Percentiles rank a stretch among this genome's conserved stretches.
These are phyloP conservation scores for Drosophila trapezifrons DNA, from an alignment of 1,140 invertebrate genomes.

Conservation along the genomic window DNA sequence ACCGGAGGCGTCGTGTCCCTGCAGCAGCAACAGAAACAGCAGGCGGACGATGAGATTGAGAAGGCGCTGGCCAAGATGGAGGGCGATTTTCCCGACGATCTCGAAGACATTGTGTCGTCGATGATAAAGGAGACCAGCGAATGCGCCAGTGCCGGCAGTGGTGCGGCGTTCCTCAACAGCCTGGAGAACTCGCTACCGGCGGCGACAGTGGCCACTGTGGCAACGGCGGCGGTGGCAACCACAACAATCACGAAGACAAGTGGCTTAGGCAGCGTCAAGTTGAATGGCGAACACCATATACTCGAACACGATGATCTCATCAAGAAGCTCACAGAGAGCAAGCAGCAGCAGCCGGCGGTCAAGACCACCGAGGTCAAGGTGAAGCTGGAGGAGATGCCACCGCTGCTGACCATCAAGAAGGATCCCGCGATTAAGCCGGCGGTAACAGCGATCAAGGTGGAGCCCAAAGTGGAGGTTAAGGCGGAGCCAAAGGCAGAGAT, in stretches of 20 bases:
- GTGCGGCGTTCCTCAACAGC: constrained; percentile 4
- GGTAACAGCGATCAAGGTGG: not conserved
- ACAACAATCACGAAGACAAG: constrained; percentile 29
- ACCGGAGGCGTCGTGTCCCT: constrained; percentile 78
- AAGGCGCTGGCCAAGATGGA: constrained; percentile 89
- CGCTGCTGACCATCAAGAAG: constrained; percentile 45
- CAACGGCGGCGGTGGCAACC: constrained; percentile 3
- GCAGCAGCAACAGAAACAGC: constrained; percentile 65
- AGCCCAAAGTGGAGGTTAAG: constrained; percentile 44
- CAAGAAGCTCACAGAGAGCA: constrained; percentile 72
- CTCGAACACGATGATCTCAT: constrained; percentile 81
- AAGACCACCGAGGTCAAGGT: constrained; percentile 45
- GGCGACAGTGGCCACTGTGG: constrained; percentile 24
- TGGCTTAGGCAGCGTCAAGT: constrained; percentile 42
- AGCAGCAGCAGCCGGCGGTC: constrained; percentile 14
- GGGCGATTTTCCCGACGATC: constrained; percentile 83
- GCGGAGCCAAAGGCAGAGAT: constrained; percentile 16
- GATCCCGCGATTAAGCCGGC: constrained; percentile 25
- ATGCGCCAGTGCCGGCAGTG: constrained; percentile 12
- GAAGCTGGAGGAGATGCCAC: constrained; percentile 55
- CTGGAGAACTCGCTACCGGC: constrained; percentile 29
- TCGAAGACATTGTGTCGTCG: constrained; percentile 58
- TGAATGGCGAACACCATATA: constrained; percentile 74
- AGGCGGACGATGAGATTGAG: constrained; percentile 87
- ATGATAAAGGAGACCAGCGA: constrained; percentile 53